Conservation (phyloP, 2,113 vertebrate genomes). For the Menidia beryllina region DNA sequence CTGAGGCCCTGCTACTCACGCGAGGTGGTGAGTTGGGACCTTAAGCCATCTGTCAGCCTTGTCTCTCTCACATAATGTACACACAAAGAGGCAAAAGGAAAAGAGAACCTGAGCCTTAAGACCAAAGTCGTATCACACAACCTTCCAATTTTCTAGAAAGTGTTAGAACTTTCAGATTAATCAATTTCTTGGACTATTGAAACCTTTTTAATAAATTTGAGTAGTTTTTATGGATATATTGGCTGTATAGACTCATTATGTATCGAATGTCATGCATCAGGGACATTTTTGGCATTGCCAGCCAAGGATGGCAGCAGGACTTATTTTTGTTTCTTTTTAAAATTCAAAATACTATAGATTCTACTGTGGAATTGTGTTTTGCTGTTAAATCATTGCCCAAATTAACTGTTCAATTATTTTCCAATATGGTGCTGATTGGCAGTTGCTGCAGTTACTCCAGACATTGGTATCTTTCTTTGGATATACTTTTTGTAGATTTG, state of each 20-base stretch:
- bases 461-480: too few species aligned
- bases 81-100: conserved; percentile 29
- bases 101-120: conserved; percentile 8
- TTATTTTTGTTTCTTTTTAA: too few species aligned
- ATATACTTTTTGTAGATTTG: too few species aligned
- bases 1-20: conserved; percentile 54
- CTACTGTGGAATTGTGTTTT: too few species aligned
- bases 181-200: not conserved
- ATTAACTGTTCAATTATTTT: too few species aligned
- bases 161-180: not conserved
- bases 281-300: not conserved
- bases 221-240: not conserved
- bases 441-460: too few species aligned
- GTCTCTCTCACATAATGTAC: conserved; percentile 38
- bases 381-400: too few species aligned
- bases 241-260: not conserved
- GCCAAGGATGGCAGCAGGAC: too few species aligned
- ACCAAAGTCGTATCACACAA: not conserved
- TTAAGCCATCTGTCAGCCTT: conserved; percentile 72
- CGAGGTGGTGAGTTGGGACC: conserved; percentile 74
- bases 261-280: conserved; percentile 3
- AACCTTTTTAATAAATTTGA: not conserved
- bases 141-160: not conserved
- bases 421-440: too few species aligned
- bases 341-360: too few species aligned